Base-by-base conservation (phyloP, 30 jellyfish, hydroid and myxozoan species). In the Aurelia sp. region DNA sequence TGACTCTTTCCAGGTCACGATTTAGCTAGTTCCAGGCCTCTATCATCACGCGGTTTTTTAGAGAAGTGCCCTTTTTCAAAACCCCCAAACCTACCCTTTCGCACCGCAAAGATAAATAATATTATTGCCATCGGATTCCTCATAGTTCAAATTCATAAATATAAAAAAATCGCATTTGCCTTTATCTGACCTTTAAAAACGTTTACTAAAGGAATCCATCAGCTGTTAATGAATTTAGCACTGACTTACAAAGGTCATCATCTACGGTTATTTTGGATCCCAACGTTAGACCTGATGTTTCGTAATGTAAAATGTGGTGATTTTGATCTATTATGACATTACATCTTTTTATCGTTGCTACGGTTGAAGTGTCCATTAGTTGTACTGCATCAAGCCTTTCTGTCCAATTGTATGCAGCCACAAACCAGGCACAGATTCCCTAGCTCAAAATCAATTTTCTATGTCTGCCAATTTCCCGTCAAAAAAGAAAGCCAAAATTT, bases 401-500 rank as follows among this genome's bases (percentile, higher is more conserved):
- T 70, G 0, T 66, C 81, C 81, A 3, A 12, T 38, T 13, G 48
- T 70, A 2, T 70, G 81, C 5, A 70, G 81, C 81, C 81, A 70
- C 17, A 70, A 70, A 22, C 81, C 81, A 24, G 81, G 81, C n/a
- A 70, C 20, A 24, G 60, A 24, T 40, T 69, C 62, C 81, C 81
- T 33, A 10, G 81, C 81, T 40, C 13, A 31, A 24, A 40, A 69
- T 2, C 50, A 22, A 8, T 24, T 24, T 24, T 24, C 63, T 16
- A 69, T 40, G 27, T 69, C 81, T 27, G 0, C 19, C 6, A 69
- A 4, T 30, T 69, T 69, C 19, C 81, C 81, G 5, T 69, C 81
- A 27, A 69, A 69, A 33, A 24, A 69, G 61, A 69, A 69, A 69
- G 27, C 81, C 81, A 69, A 69, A 69, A 69, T 66, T 69, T 69